Base-by-base conservation (phyloP, 2,888 invertebrate genomes). In the Phengaris alcon region DNA sequence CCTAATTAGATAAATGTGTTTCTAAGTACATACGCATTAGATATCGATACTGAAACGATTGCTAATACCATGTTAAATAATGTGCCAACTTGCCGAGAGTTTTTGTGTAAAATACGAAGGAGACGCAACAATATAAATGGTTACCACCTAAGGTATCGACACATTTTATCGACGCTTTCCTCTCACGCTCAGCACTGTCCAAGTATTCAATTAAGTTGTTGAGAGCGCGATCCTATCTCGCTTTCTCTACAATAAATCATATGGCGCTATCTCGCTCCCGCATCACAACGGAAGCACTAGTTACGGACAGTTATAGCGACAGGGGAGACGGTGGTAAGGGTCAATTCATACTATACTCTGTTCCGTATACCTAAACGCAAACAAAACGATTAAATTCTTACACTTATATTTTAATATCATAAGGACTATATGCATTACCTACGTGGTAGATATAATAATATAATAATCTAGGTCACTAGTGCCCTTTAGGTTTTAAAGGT, bases 161-260 rank as follows among this genome's bases (percentile, higher is more conserved):
- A 80, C 78, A 78, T 78, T 77, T 78, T 76, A 81, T 83, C 83
- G 83, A 82, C 77, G 77, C 64, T 52, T 74, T 79, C 77, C 84
- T 79, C 80, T 86, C 78, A 85, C 88, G 84, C 74, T 75, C 75
- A 77, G 82, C 73, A 75, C 75, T 77, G 82, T 84, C 82, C 83
- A 84, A 84, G 83, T 86, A 87, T 91, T 89, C 89, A 90, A 92
- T 92, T 90, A 90, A 91, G 90, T 90, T 89, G 90, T 91, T 85
- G 85, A 85, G 84, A 85, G 81, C 77, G 77, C 78, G 75, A 74
- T 75, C 75, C 77, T 64, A 73, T 88, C 85, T 81, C 83, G 76
- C 77, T 87, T 81, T 64, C 76, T 77, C 83, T 12, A 68, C 6
- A 3, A 0, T 15, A 7, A 15, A 48, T 13, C 5, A 52, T 3